A percentile compares a stretch with the other conserved stretches of the same genome.
Conservation (phyloP, 2,888 invertebrate species). For the Sthenelais limicola region DNA sequence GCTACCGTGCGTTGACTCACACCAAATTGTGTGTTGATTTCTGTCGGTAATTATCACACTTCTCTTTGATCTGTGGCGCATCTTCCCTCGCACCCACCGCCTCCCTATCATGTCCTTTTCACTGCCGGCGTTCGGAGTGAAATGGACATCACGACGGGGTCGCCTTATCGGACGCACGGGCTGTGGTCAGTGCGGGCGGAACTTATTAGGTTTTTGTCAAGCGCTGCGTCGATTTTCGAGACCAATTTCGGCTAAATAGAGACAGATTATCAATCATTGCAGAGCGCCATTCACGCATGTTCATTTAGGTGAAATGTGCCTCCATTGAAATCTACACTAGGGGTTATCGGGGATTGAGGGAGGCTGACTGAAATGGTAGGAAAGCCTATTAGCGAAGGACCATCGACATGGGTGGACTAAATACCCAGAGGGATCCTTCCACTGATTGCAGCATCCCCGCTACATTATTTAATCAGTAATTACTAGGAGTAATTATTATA, state of each 20-base stretch:
- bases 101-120: not conserved
- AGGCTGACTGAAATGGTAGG: not conserved
- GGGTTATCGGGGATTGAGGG: conserved; percentile 1
- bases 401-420: not conserved
- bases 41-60: not conserved
- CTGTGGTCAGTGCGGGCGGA: not conserved
- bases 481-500: conserved; percentile 28
- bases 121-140: not conserved
- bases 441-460: not conserved
- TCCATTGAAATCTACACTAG: conserved; percentile 3
- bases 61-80: conserved; percentile 23
- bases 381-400: not conserved
- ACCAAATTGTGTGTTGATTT: not conserved
- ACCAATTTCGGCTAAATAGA: conserved; percentile 32
- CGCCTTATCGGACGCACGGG: conserved; percentile 15
- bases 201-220: conserved; percentile 30
- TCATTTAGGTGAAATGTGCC: not conserved
- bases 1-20: not conserved
- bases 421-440: not conserved
- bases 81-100: not conserved
- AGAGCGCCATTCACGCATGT: conserved; percentile 12
- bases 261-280: conserved; percentile 35
- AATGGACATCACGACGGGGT: conserved; percentile 2
- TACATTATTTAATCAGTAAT: conserved; percentile 33
- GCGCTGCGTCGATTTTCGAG: conserved; percentile 10